Evolutionary conservation across 2,113 vertebrate genomes (phyloP).

Genomic region (Zootoca vivipara): DNA sequence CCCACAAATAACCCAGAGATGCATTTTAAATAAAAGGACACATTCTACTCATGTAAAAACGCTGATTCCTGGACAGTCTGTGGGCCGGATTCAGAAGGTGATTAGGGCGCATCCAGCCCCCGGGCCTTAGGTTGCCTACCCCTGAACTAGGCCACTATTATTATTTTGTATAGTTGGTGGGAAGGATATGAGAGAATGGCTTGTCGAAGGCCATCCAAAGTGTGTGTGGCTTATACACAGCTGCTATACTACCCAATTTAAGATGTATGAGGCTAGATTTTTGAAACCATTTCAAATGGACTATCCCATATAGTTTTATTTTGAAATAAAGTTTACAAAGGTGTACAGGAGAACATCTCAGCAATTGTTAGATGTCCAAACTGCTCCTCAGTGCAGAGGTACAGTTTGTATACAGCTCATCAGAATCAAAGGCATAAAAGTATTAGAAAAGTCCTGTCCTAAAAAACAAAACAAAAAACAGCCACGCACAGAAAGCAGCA

Average conservation of each 20-base stretch:
- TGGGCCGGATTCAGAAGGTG: no score
- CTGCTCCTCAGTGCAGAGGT: neutral
- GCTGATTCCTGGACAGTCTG: no score
- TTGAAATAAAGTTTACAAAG: neutral
- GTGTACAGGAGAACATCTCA: neutral
- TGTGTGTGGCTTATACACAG: neutral
- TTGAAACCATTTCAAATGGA: neutral
- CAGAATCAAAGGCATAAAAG: constrained; percentile 2
- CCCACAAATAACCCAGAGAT: no score
- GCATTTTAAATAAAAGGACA: no score
- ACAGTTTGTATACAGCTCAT: neutral
- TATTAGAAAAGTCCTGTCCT: neutral
- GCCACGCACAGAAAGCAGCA: constrained; percentile 1
- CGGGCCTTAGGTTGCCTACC: neutral
- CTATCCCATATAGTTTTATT: neutral
- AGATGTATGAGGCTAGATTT: neutral
- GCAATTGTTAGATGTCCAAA: neutral
- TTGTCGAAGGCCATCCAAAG: neutral
- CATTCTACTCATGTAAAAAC: no score
- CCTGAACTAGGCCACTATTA: neutral
- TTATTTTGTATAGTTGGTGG: neutral
- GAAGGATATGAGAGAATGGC: no score
- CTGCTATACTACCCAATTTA: neutral
- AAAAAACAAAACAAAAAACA: no score
- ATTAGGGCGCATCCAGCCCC: no score